These are phyloP conservation scores for Drosophila austrosaltans DNA, from an alignment of 2,888 invertebrate genomes.

Conservation along the genomic window DNA sequence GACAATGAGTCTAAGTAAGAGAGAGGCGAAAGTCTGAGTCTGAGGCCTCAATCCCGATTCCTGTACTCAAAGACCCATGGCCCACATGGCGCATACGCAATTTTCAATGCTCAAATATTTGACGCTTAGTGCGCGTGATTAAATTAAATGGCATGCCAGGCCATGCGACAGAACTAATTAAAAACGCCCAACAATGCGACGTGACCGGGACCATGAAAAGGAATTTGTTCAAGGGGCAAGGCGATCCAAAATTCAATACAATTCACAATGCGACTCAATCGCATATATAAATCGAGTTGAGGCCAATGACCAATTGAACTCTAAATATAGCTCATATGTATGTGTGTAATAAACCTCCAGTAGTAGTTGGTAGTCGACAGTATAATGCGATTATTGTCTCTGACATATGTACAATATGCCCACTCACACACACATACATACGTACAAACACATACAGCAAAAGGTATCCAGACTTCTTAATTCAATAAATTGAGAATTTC, in stretches of 20 bases:
- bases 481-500: slow-evolving; percentile 67
- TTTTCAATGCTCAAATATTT: slow-evolving; percentile 74
- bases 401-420: slow-evolving; percentile 42
- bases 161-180: slow-evolving; percentile 72
- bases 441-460: background rate
- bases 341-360: slow-evolving; percentile 47
- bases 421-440: slow-evolving; percentile 13
- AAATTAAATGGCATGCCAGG: slow-evolving; percentile 67
- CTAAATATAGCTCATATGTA: background rate
- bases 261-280: slow-evolving; percentile 45
- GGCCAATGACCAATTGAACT: slow-evolving; percentile 56
- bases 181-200: slow-evolving; percentile 64
- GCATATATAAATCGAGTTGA: slow-evolving; percentile 37
- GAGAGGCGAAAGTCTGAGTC: background rate
- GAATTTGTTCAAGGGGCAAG: slow-evolving; percentile 28
- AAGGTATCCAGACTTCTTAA: slow-evolving; percentile 48
- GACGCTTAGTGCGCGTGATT: slow-evolving; percentile 74
- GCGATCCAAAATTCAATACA: slow-evolving; percentile 27
- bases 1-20: slow-evolving; percentile 22
- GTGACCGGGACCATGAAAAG: slow-evolving; percentile 38
- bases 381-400: slow-evolving; percentile 70
- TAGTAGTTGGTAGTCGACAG: slow-evolving; percentile 34
- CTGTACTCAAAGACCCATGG: slow-evolving; percentile 7
- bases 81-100: slow-evolving; percentile 71
- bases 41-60: slow-evolving; percentile 12